phyloP scores from a whole-genome alignment of 2,888 invertebrate species.

The Drosophila hamatofila region DNA sequence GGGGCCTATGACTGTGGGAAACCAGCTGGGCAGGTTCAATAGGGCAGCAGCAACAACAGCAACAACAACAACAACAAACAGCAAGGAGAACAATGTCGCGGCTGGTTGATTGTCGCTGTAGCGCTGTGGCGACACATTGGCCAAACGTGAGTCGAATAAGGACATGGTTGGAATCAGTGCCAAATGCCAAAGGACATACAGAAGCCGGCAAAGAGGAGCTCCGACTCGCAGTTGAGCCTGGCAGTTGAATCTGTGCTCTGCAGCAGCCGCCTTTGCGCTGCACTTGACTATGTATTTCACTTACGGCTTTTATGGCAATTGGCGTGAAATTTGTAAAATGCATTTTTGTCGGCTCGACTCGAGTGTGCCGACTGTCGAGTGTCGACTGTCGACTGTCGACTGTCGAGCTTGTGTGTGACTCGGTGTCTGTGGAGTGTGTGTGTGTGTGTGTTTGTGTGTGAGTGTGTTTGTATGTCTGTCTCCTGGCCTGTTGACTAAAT shows the following conservation, averaged over 20 bases:
- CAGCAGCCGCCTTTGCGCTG: conserved; percentile 36
- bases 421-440: no score
- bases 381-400: not conserved
- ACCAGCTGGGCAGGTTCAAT: conserved; percentile 19
- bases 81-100: conserved; percentile 45
- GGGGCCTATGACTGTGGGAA: conserved; percentile 34
- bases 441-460: conserved; percentile 3
- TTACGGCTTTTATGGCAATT: conserved; percentile 76
- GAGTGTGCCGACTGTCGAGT: conserved; percentile 11
- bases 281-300: conserved; percentile 75
- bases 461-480: conserved; percentile 10
- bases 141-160: conserved; percentile 71
- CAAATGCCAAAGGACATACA: conserved; percentile 35
- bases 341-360: conserved; percentile 53
- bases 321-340: conserved; percentile 77
- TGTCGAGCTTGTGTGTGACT: not conserved
- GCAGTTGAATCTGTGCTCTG: conserved; percentile 23
- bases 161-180: conserved; percentile 27
- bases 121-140: conserved; percentile 72
- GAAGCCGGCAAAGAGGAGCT: conserved; percentile 9
- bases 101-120: conserved; percentile 69
- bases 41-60: conserved; percentile 6
- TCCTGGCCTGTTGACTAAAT: conserved; percentile 68
- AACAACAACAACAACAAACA: conserved; percentile 14
- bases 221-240: conserved; percentile 11